phyloP scores from a whole-genome alignment of 2,888 invertebrate genomes.

The Diarsia dahlii region DNA sequence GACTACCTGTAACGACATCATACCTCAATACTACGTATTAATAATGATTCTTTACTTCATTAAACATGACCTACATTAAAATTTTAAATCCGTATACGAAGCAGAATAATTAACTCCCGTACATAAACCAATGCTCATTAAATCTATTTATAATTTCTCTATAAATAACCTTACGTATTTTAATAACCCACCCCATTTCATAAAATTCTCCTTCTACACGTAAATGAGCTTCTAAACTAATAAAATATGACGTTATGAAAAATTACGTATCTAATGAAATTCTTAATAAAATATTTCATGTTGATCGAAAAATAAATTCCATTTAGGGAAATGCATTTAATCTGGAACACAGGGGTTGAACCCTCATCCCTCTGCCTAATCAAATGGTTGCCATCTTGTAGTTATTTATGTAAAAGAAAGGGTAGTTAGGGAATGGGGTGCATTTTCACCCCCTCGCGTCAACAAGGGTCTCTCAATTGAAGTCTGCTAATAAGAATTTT shows the following conservation, averaged over 20 bases:
- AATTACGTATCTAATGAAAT: constrained; percentile 72
- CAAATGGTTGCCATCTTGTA: constrained; percentile 86
- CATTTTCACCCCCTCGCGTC: constrained; percentile 78
- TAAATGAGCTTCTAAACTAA: constrained; percentile 62
- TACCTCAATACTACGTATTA: not conserved
- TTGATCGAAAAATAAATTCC: constrained; percentile 80
- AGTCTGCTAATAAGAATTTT: constrained; percentile 87
- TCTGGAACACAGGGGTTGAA: constrained; percentile 73
- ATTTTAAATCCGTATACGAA: not conserved
- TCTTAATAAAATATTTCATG: constrained; percentile 76
- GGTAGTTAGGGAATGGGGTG: constrained; percentile 66
- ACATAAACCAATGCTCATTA: constrained; percentile 28
- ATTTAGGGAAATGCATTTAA: constrained; percentile 83
- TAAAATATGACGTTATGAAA: constrained; percentile 63
- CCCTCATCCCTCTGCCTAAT: constrained; percentile 78
- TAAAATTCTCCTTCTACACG: constrained; percentile 49
- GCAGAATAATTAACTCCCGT: constrained; percentile 16
- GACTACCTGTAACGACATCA: no score
- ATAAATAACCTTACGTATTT: constrained; percentile 39
- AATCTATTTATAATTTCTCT: constrained; percentile 46
- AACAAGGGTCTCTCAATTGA: constrained; percentile 71
- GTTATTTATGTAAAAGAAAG: constrained; percentile 80
- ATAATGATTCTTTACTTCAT: not conserved
- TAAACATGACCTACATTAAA: constrained; percentile 10
- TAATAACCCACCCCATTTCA: constrained; percentile 50